These are phyloP conservation scores for Acanthornis magna DNA, from an alignment of 2,797 vertebrate genomes.

Conservation along the genomic window DNA sequence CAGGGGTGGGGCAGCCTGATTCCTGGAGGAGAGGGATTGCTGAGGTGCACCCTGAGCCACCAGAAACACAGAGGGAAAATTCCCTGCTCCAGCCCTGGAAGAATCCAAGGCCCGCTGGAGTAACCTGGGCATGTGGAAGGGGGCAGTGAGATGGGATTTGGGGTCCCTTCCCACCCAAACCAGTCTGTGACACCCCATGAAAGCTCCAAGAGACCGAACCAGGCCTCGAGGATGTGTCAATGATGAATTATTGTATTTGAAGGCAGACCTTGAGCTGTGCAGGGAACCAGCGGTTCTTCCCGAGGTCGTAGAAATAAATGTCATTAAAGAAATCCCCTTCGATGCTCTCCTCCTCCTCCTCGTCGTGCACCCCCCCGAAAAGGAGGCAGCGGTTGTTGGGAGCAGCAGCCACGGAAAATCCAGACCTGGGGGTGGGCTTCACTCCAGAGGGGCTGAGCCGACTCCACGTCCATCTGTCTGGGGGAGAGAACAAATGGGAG, in stretches of 20 bases:
- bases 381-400: conserved; percentile 83
- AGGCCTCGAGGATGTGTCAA: not conserved
- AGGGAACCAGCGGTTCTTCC: conserved; percentile 90
- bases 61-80: not conserved
- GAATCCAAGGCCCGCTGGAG: not conserved
- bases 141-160: not conserved
- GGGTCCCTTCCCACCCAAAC: not conserved
- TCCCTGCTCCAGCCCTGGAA: not conserved
- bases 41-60: not conserved
- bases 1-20: not conserved
- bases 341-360: conserved; percentile 92
- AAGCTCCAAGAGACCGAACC: not conserved
- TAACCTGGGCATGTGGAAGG: not conserved
- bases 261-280: conserved; percentile 84
- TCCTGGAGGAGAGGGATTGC: not conserved
- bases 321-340: conserved; percentile 94
- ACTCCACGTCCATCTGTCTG: conserved; percentile 90
- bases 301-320: conserved; percentile 84
- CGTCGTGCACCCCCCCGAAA: conserved; percentile 92
- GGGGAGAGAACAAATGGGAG: not conserved
- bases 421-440: conserved; percentile 87
- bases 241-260: rapidly evolving
- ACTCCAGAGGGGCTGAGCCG: conserved; percentile 84
- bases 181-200: not conserved
- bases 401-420: conserved; percentile 82